A percentile compares a stretch with the other conserved stretches of the same genome.
phyloP scores from a whole-genome alignment of 2,797 vertebrate species.

The Capromys pilorides region DNA sequence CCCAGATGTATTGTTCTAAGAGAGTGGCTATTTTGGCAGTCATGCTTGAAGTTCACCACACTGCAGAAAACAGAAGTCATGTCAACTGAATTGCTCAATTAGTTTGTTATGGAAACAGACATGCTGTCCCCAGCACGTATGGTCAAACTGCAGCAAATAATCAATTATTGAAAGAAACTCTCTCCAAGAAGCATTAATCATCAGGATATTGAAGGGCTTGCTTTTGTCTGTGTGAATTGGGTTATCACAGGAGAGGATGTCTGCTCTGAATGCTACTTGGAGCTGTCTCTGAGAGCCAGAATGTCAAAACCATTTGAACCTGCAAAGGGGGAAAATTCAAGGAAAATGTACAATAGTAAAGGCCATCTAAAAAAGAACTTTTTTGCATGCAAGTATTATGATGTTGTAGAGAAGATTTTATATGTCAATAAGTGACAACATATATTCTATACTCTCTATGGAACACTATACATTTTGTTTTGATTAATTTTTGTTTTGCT shows the following conservation, averaged over 20 bases:
- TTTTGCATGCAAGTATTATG: background rate
- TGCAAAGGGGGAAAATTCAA: background rate
- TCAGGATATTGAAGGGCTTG: slow-evolving; percentile 65
- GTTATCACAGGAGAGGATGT: slow-evolving; percentile 35
- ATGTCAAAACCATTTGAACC: slow-evolving; percentile 69
- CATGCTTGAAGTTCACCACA: slow-evolving; percentile 54
- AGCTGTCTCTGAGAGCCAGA: slow-evolving; percentile 38
- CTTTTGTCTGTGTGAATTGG: slow-evolving; percentile 54
- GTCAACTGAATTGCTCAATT: slow-evolving; percentile 81
- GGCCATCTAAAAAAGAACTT: background rate
- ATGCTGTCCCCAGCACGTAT: slow-evolving; percentile 73
- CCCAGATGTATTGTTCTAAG: slow-evolving; percentile 67
- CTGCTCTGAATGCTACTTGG: slow-evolving; percentile 49
- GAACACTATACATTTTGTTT: background rate
- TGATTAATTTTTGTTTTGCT: background rate
- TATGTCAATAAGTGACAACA: background rate
- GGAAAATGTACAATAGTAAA: background rate
- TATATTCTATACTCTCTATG: background rate
- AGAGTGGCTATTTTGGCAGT: slow-evolving; percentile 55
- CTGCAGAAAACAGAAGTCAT: slow-evolving; percentile 8
- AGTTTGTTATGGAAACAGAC: slow-evolving; percentile 85
- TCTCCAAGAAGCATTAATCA: slow-evolving; percentile 74
- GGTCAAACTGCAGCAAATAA: slow-evolving; percentile 81
- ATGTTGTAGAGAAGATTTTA: background rate
- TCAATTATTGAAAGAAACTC: slow-evolving; percentile 84